phyloP scores from a whole-genome alignment of 1,140 invertebrate species.

The Laupala kohalensis region DNA sequence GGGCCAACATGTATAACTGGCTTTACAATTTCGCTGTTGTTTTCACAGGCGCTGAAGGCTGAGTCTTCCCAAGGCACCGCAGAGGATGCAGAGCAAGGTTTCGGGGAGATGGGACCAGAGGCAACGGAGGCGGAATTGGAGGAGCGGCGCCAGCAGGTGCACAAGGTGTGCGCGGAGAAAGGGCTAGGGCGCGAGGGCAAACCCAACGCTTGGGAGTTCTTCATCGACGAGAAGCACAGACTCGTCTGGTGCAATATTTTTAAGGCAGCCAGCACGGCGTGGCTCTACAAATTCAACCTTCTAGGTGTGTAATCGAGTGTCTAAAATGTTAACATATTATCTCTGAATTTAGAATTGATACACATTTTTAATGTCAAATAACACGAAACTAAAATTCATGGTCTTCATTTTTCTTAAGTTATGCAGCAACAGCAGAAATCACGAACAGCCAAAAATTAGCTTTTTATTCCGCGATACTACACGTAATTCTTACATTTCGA shows the following conservation, averaged over 20 bases:
- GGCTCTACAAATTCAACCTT: constrained; percentile 24
- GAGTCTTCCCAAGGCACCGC: no score
- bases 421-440: no score
- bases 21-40: no score
- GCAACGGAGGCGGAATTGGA: constrained; percentile 8
- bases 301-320: constrained; percentile 11
- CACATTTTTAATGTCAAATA: no score
- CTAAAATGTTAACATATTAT: not conserved
- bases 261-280: constrained; percentile 26
- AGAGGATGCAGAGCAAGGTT: not conserved
- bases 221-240: constrained; percentile 18
- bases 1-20: no score
- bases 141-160: constrained; percentile 2
- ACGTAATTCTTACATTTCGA: no score
- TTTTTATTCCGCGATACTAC: no score
- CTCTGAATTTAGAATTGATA: no score
- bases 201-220: constrained; percentile 23
- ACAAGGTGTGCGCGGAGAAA: constrained; percentile 5
- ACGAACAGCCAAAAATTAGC: no score
- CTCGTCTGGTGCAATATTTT: constrained; percentile 27
- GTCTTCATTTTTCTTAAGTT: no score
- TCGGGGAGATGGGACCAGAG: not conserved
- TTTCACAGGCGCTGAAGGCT: no score
- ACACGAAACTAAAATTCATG: no score
- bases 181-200: constrained; percentile 11